Evolutionary conservation across 2,797 vertebrate genomes (phyloP).

Genomic region (Caiman crocodilus): DNA sequence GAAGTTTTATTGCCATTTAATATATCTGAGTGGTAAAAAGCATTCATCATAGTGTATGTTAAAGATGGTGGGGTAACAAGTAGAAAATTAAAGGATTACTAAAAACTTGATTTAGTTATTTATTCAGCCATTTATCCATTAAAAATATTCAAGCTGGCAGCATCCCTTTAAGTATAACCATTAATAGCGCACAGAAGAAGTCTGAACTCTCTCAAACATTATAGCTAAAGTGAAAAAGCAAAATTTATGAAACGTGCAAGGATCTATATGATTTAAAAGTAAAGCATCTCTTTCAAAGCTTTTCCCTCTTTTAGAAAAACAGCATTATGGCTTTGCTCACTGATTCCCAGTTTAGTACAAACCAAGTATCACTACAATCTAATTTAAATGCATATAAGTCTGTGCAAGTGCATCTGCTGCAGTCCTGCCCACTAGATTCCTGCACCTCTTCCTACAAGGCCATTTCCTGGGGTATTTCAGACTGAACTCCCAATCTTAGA

Average conservation of each 20-base stretch:
- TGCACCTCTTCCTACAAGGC: neutral
- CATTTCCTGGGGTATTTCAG: neutral
- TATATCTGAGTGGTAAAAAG: too few relatives aligned
- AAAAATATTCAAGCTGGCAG: neutral
- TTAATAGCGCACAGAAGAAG: neutral
- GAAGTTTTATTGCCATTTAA: neutral
- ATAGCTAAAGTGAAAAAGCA: neutral
- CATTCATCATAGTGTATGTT: too few relatives aligned
- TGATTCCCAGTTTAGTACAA: neutral
- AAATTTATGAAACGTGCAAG: neutral
- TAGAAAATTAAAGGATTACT: too few relatives aligned
- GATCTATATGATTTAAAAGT: neutral
- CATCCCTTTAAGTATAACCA: neutral
- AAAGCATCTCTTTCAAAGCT: neutral
- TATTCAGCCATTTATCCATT: neutral
- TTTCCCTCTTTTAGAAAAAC: neutral
- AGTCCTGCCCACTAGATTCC: neutral
- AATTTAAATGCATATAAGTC: neutral
- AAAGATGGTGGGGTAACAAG: too few relatives aligned
- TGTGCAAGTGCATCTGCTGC: neutral
- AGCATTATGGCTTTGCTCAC: neutral
- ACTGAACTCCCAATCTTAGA: neutral
- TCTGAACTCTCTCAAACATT: neutral
- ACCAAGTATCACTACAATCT: neutral
- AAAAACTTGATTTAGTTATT: neutral